These are phyloP conservation scores for Turdus rufiventris DNA, from an alignment of 2,113 vertebrate genomes.

Conservation along the genomic window DNA sequence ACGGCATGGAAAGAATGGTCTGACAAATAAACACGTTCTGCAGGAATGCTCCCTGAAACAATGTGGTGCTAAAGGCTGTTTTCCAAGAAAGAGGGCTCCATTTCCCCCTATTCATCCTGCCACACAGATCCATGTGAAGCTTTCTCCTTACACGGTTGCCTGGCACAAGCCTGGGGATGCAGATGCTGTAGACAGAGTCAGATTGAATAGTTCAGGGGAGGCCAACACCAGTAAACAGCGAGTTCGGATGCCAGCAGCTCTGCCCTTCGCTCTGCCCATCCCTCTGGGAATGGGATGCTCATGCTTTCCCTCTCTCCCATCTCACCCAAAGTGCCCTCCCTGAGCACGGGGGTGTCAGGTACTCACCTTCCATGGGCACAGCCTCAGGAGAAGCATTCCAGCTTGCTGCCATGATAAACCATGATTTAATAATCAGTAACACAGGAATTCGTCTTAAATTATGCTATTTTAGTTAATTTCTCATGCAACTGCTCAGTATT, in stretches of 20 bases:
- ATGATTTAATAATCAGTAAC: neutral
- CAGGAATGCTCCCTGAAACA: neutral
- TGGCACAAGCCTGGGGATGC: neutral
- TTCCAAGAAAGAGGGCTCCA: neutral
- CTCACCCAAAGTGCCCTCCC: neutral
- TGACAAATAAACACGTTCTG: neutral
- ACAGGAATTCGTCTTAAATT: neutral
- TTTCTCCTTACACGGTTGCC: neutral
- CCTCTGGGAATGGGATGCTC: neutral
- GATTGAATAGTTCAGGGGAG: accelerated
- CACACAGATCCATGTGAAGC: neutral
- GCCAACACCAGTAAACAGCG: neutral
- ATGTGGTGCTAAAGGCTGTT: neutral
- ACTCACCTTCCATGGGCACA: neutral
- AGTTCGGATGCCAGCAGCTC: accelerated
- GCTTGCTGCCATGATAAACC: neutral
- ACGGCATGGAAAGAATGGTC: neutral
- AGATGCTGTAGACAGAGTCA: neutral
- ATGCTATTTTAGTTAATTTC: neutral
- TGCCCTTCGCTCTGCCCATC: neutral
- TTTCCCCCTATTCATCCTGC: neutral
- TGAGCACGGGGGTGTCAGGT: neutral
- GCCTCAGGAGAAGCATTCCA: neutral
- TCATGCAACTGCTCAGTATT: neutral
- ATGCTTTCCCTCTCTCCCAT: neutral